A percentile compares a stretch with the other conserved stretches of the same genome.
These are phyloP conservation scores for Rhombomys opimus DNA, from an alignment of 2,113 vertebrate species.

Conservation along the genomic window DNA sequence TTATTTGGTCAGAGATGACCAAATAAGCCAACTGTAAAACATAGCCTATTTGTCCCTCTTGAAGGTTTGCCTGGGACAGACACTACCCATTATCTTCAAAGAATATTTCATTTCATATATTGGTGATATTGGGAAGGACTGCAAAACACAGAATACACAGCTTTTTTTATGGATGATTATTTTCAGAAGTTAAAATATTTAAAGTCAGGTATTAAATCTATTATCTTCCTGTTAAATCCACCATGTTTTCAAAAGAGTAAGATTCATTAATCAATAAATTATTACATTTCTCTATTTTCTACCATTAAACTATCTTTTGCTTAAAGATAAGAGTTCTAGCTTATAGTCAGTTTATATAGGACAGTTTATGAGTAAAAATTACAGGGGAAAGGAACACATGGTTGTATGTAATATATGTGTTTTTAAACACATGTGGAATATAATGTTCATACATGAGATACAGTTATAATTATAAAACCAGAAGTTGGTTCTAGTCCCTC, in stretches of 20 bases:
- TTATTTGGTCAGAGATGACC: neutral
- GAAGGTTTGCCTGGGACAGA: neutral
- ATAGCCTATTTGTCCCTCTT: neutral
- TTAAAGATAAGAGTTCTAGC: neutral
- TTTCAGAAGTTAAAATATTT: neutral
- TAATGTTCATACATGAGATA: neutral
- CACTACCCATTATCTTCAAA: neutral
- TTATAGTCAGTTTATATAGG: neutral
- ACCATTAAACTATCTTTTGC: neutral
- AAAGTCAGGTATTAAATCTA: too few relatives aligned
- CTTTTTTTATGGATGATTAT: neutral
- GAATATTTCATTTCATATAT: neutral
- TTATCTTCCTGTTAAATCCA: neutral
- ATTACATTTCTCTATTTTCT: constrained; percentile 22
- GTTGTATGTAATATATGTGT: neutral
- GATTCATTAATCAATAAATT: neutral
- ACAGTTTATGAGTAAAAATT: neutral
- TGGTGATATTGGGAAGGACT: too few relatives aligned
- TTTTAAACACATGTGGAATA: neutral
- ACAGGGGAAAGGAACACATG: neutral
- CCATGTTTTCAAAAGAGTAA: neutral
- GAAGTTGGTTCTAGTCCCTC: neutral
- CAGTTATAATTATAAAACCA: neutral
- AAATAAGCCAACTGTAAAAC: neutral
- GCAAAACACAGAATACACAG: neutral